Percentiles rank a stretch among this genome's conserved stretches.
Evolutionary conservation across 1,140 invertebrate genomes (phyloP).

Genomic region (Maconellicoccus hirsutus): DNA sequence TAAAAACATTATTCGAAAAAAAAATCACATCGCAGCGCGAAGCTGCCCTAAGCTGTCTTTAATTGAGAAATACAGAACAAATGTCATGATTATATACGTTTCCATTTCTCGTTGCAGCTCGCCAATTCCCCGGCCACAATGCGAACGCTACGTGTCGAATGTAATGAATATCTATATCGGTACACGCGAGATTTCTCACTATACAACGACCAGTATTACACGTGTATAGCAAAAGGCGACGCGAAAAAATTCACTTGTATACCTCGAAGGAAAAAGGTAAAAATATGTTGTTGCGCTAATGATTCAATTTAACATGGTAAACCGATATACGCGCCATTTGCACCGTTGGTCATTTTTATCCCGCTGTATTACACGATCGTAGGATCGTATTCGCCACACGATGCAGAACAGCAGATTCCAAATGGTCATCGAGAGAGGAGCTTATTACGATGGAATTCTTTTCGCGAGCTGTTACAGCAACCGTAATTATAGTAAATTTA

Average conservation of each 20-base stretch:
- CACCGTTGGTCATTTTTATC: background rate
- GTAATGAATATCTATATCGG: constrained; percentile 12
- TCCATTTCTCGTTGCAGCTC: no score
- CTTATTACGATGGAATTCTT: no score
- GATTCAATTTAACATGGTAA: constrained; percentile 3
- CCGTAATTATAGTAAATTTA: no score
- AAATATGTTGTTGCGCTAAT: background rate
- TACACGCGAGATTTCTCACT: constrained; percentile 13
- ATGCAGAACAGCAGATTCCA: no score
- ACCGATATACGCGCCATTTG: background rate
- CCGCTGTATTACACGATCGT: no score
- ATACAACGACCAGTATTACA: constrained; percentile 1
- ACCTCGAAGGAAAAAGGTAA: background rate
- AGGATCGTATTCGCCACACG: no score
- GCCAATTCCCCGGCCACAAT: background rate
- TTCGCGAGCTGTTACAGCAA: no score
- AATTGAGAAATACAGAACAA: constrained; percentile 16
- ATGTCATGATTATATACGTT: constrained; percentile 22
- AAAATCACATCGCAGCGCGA: background rate
- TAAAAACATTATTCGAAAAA: background rate
- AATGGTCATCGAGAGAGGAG: no score
- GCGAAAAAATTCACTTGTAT: background rate
- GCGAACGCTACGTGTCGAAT: constrained; percentile 3
- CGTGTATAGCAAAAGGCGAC: background rate
- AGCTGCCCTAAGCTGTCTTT: constrained; percentile 10